A percentile compares a stretch with the other conserved stretches of the same genome.
Conservation (phyloP, 2,888 invertebrate genomes). For the Tuta absoluta region DNA sequence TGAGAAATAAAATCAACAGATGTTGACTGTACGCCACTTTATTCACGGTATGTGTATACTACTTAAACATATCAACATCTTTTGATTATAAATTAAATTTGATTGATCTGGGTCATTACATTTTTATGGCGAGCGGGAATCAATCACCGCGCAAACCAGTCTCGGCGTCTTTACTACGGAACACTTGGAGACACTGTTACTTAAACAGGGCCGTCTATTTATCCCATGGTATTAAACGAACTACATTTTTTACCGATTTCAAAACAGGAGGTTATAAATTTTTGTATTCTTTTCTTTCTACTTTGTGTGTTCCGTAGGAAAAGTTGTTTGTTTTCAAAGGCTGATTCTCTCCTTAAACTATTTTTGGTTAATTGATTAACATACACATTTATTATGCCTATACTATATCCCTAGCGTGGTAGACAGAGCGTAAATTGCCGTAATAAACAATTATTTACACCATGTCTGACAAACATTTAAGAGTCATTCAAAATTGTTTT, state of each 20-base stretch:
- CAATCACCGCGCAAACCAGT: conserved; percentile 61
- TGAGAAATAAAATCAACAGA: not conserved
- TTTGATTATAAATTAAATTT: conserved; percentile 60
- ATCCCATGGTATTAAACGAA: not conserved
- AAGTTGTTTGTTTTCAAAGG: too few species aligned
- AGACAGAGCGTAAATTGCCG: too few species aligned
- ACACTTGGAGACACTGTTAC: conserved; percentile 11
- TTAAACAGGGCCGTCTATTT: not conserved
- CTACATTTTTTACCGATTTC: not conserved
- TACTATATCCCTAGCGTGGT: too few species aligned
- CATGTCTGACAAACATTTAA: too few species aligned
- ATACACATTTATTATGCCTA: too few species aligned
- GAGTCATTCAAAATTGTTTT: too few species aligned
- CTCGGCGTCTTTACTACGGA: conserved; percentile 54
- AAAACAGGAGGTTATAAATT: too few species aligned
- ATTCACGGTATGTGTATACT: not conserved
- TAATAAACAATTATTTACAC: too few species aligned
- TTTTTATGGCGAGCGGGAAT: conserved; percentile 66
- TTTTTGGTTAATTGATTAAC: too few species aligned
- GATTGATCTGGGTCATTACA: conserved; percentile 76
- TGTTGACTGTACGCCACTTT: not conserved
- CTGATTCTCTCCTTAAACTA: too few species aligned
- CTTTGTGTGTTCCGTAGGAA: too few species aligned
- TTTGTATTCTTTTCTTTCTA: too few species aligned
- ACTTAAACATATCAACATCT: conserved; percentile 37